Percentiles rank a stretch among this genome's conserved stretches.
These are phyloP conservation scores for Aquatica leii DNA, from an alignment of 2,888 invertebrate species.

Conservation along the genomic window DNA sequence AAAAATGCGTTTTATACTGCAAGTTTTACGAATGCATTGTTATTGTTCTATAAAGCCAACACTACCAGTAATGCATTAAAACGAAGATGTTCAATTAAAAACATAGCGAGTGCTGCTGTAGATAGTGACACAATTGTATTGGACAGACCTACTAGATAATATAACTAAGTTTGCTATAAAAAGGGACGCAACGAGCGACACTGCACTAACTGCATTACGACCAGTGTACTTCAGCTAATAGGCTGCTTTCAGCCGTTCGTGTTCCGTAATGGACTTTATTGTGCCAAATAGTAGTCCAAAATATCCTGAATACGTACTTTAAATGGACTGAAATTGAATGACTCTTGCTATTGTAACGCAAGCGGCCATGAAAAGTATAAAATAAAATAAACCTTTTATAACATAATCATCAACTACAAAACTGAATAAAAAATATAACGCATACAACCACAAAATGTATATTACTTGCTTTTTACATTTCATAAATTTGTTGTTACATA, in stretches of 20 bases:
- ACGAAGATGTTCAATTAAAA: conserved; percentile 47
- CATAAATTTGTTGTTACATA: conserved; percentile 9
- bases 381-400: conserved; percentile 31
- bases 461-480: conserved; percentile 11
- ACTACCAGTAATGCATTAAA: too few relatives aligned
- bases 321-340: conserved; percentile 36
- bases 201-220: conserved; percentile 57
- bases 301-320: conserved; percentile 37
- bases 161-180: conserved; percentile 58
- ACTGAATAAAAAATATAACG: conserved; percentile 20
- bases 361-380: conserved; percentile 24
- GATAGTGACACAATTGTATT: conserved; percentile 40
- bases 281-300: conserved; percentile 49
- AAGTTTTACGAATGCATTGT: too few relatives aligned
- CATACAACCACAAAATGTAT: conserved; percentile 3
- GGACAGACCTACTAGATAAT: conserved; percentile 46
- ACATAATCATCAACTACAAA: conserved; percentile 20
- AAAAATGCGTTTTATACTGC: too few relatives aligned
- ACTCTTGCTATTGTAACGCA: conserved; percentile 29
- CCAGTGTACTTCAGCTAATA: conserved; percentile 59
- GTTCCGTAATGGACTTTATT: conserved; percentile 59
- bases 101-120: conserved; percentile 34
- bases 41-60: too few relatives aligned
- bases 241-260: conserved; percentile 57
- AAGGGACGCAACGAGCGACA: conserved; percentile 52